Evolutionary conservation across 2,113 vertebrate species (phyloP).

Genomic region (Oncorhynchus masou): DNA sequence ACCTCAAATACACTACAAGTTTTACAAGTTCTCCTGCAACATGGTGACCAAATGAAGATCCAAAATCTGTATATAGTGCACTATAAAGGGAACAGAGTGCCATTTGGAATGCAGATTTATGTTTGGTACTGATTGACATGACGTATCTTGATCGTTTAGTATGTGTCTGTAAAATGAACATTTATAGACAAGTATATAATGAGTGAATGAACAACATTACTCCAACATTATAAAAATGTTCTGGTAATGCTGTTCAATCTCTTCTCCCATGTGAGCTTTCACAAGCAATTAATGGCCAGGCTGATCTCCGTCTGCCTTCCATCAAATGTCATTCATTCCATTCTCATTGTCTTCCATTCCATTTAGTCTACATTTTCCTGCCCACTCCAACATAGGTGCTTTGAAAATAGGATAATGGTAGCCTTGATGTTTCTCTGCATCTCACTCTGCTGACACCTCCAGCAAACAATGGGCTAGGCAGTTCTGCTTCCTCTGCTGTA

Average conservation of each 20-base stretch:
- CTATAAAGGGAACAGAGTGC: too few relatives aligned
- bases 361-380: conserved; percentile 49
- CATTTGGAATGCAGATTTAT: too few relatives aligned
- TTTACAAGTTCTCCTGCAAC: too few relatives aligned
- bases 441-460: conserved; percentile 52
- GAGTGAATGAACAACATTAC: too few relatives aligned
- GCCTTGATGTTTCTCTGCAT: conserved; percentile 43
- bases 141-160: too few relatives aligned
- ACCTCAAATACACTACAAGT: too few relatives aligned
- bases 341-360: conserved; percentile 48
- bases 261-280: conserved; percentile 34
- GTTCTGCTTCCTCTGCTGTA: background rate
- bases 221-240: too few relatives aligned
- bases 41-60: too few relatives aligned
- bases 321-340: conserved; percentile 38
- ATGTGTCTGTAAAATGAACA: too few relatives aligned
- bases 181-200: too few relatives aligned
- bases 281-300: conserved; percentile 14
- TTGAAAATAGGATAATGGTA: conserved; percentile 61
- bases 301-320: conserved; percentile 38
- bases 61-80: too few relatives aligned
- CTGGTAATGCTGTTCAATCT: background rate
- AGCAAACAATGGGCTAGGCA: conserved; percentile 51
- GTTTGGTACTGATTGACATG: too few relatives aligned
- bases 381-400: conserved; percentile 32